phyloP scores from a whole-genome alignment of 2,888 invertebrate species.

The Stenichneumon culpator region DNA sequence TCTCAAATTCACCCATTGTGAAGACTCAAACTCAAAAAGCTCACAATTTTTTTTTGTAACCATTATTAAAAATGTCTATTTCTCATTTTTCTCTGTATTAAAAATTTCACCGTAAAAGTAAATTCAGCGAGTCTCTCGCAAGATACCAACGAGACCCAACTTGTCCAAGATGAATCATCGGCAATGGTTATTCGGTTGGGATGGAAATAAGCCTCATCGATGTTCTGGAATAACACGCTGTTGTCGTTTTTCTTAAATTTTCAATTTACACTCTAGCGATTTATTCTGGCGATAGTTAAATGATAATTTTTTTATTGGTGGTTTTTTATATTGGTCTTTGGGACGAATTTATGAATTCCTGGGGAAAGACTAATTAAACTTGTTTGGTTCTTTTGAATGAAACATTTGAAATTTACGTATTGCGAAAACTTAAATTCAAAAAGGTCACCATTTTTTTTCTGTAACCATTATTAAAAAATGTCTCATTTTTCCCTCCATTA shows the following conservation, averaged over 20 bases:
- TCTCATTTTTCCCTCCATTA: background rate
- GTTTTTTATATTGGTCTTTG: too few relatives aligned
- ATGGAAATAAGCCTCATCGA: background rate
- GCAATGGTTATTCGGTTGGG: background rate
- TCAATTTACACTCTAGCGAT: too few relatives aligned
- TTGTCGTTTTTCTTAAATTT: background rate
- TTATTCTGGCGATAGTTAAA: too few relatives aligned
- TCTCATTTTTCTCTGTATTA: background rate
- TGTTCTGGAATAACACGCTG: background rate
- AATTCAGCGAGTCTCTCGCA: constrained; percentile 8
- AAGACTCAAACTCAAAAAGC: background rate
- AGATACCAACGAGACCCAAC: constrained; percentile 28
- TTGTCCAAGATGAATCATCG: constrained; percentile 26
- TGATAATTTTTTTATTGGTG: too few relatives aligned
- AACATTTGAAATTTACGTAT: too few relatives aligned
- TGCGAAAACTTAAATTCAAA: too few relatives aligned
- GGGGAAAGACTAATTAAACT: too few relatives aligned
- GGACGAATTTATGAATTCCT: too few relatives aligned
- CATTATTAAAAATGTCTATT: background rate
- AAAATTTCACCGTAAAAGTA: background rate
- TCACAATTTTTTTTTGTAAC: too few relatives aligned
- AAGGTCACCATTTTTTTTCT: background rate
- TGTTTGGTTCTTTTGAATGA: too few relatives aligned
- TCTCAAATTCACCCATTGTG: background rate
- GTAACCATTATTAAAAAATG: background rate